Evolutionary conservation across 2,888 invertebrate species (phyloP), one percentile per base, ranked within the genome.

Genomic region (Drosophila cracens): DNA sequence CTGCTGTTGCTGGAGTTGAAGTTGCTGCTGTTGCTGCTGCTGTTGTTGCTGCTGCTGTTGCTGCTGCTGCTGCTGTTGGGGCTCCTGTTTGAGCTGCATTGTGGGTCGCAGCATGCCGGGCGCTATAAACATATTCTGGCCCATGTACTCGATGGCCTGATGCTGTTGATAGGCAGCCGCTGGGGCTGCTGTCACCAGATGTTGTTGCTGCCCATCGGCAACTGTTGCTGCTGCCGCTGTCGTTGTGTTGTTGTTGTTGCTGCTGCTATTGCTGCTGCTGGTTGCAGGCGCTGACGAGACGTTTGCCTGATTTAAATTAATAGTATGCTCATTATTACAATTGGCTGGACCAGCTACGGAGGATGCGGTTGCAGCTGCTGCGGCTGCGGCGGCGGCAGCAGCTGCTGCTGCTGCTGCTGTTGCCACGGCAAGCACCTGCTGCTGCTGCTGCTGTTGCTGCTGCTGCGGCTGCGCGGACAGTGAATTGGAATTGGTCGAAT

Each of bases 71-170:
- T 63, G 58, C 18, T 59, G 59, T n/a, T 60, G 60, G 66, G 84
- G 87, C 68, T 91, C 91, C 61, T 91, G 91, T 46, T 91, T 87
- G 4, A 91, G 75, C 66, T 91, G 84, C 81, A 87, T 77, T 8
- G 87, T 81, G 18, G 92, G 89, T 61, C 92, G 89, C 65, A 92
- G 74, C 21, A 89, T 79, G 16, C 91, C 87, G 31, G 92, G 92
- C 43, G 92, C 88, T 57, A 93, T 92, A 59, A 93, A 93, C 91
- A 93, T 92, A 70, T 92, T 93, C 70, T 93, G 93, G 16, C 89
- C 84, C 84, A 85, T 85, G 34, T 93, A 93, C 89, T 93, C 93
- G 73, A 92, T 92, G 2, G 89, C 77, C 65, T 87, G 90, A 53
- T 91, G 90, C 53, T 90, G 91, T 59, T 88, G 90, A 60, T 88